Percentiles rank a stretch among this genome's conserved stretches.
Evolutionary conservation across 1,140 invertebrate genomes (phyloP).

Genomic region (Batillaria attramentaria): DNA sequence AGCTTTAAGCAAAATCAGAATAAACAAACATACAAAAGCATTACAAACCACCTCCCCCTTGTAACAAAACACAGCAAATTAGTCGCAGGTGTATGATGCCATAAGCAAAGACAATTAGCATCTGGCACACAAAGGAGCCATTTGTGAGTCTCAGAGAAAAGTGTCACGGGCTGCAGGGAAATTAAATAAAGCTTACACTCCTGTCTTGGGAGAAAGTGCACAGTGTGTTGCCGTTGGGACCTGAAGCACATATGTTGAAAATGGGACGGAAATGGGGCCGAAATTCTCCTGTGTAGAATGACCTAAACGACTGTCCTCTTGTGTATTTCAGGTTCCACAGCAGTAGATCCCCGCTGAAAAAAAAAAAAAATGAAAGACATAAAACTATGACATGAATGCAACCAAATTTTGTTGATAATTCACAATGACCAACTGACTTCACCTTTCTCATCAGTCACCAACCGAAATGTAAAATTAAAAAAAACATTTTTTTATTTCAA

Average conservation of each 20-base stretch:
- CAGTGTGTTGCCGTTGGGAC: constrained; percentile 45
- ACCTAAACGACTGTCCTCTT: constrained; percentile 57
- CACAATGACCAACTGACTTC: background rate
- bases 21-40: too few species aligned
- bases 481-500: too few species aligned
- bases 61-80: too few species aligned
- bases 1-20: too few species aligned
- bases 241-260: constrained; percentile 72
- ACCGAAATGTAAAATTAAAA: too few species aligned
- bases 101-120: too few species aligned
- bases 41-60: too few species aligned
- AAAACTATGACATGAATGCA: background rate
- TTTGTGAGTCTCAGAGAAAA: too few species aligned
- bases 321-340: constrained; percentile 53
- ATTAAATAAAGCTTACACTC: too few species aligned
- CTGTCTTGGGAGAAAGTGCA: constrained; percentile 73
- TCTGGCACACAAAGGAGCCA: too few species aligned
- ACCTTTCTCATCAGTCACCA: background rate
- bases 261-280: constrained; percentile 74
- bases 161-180: too few species aligned
- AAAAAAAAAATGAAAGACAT: constrained; percentile 72
- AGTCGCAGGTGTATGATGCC: too few species aligned
- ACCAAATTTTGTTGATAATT: background rate
- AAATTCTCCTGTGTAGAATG: constrained; percentile 60
- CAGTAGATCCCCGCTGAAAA: constrained; percentile 64